These are phyloP conservation scores for Agelaius phoeniceus DNA, from an alignment of 2,113 vertebrate species.

Conservation along the genomic window DNA sequence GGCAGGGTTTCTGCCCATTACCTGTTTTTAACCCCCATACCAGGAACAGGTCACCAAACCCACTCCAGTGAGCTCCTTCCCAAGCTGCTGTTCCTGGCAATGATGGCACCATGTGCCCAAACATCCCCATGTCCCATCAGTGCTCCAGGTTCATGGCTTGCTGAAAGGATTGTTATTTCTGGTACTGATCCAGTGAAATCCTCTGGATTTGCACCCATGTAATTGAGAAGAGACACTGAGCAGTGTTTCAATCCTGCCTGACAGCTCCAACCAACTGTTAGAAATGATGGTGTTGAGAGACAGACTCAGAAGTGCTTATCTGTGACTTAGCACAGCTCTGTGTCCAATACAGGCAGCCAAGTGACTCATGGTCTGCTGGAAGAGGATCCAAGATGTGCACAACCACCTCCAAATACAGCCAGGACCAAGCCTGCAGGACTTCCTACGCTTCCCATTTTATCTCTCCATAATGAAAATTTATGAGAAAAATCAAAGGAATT, in stretches of 20 bases:
- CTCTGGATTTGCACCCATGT: conserved; percentile 12
- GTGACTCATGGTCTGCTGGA: not conserved
- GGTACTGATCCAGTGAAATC: not conserved
- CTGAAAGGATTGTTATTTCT: not conserved
- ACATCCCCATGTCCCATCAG: not conserved
- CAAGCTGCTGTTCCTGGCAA: not conserved
- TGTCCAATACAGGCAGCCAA: not conserved
- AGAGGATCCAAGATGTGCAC: not conserved
- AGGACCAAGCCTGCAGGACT: not conserved
- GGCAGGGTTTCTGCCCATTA: not conserved
- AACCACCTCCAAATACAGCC: not conserved
- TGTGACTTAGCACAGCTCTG: not conserved
- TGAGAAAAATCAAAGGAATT: not conserved
- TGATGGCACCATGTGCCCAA: fast-evolving
- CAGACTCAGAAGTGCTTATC: not conserved
- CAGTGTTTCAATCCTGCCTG: not conserved
- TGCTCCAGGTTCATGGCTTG: not conserved
- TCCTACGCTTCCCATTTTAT: not conserved
- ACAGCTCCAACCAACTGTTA: conserved; percentile 22
- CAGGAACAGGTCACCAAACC: not conserved
- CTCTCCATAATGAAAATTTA: not conserved
- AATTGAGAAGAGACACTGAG: not conserved
- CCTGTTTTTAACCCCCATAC: fast-evolving
- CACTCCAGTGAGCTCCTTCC: not conserved
- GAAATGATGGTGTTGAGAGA: not conserved